Conservation (phyloP, 1,140 invertebrate species). For the Lamellibrachia luymesi region DNA sequence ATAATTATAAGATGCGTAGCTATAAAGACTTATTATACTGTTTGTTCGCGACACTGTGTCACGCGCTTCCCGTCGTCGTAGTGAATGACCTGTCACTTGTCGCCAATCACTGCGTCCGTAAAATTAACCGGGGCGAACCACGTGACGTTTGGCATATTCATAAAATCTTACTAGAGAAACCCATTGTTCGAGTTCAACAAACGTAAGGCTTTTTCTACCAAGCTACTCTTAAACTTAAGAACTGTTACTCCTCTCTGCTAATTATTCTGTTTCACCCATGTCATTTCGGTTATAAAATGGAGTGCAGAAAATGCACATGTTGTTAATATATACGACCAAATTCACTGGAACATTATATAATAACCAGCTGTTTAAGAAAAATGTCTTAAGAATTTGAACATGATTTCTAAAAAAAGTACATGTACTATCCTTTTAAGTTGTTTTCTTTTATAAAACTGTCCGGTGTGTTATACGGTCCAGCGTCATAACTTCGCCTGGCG, state of each 20-base stretch:
- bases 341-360: neutral
- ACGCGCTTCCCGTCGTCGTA: neutral
- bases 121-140: neutral
- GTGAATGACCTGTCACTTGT: neutral
- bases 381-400: too few relatives aligned
- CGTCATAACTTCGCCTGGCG: neutral
- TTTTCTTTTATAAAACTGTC: neutral
- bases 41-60: neutral
- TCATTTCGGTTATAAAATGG: neutral
- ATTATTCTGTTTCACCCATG: neutral
- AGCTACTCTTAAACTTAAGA: too few relatives aligned
- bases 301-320: neutral
- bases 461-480: neutral
- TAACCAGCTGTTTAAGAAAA: neutral
- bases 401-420: neutral
- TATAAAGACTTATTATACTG: too few relatives aligned
- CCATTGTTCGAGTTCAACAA: too few relatives aligned
- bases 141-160: neutral
- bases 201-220: too few relatives aligned
- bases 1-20: too few relatives aligned
- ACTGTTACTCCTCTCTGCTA: too few relatives aligned
- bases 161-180: neutral
- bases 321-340: neutral
- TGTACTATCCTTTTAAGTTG: neutral
- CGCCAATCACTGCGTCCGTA: neutral